Evolutionary conservation across 2,113 vertebrate genomes (phyloP).

Genomic region (Carollia perspicillata): DNA sequence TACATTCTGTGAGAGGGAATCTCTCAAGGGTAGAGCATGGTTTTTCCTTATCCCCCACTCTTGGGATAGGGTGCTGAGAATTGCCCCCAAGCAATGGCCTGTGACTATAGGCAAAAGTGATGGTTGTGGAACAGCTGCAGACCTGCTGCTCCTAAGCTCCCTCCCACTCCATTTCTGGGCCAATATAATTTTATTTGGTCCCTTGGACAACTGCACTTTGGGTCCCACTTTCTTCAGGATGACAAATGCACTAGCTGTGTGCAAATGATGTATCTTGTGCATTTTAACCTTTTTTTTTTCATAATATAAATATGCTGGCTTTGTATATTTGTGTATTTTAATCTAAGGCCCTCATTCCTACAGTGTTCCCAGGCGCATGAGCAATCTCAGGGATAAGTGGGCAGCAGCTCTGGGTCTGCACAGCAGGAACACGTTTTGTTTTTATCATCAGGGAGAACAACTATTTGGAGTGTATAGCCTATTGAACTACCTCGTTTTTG

Average conservation of each 20-base stretch:
- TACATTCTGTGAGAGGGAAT: background rate
- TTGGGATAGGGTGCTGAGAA: conserved; percentile 15
- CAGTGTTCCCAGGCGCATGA: conserved; percentile 86
- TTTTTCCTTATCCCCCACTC: background rate
- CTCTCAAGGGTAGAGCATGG: background rate
- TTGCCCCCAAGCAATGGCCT: background rate
- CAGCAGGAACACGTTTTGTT: conserved; percentile 60
- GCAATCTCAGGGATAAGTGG: conserved; percentile 85
- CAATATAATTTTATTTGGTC: conserved; percentile 79
- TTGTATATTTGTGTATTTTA: conserved; percentile 87
- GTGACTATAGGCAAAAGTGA: background rate
- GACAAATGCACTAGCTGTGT: conserved; percentile 76
- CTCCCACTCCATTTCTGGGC: conserved; percentile 21
- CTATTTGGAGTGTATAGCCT: conserved; percentile 70
- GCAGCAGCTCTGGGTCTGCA: conserved; percentile 78
- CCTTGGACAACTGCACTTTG: conserved; percentile 68
- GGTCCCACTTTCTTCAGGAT: conserved; percentile 57
- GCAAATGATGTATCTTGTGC: conserved; percentile 84
- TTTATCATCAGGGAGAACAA: conserved; percentile 76
- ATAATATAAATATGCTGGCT: conserved; percentile 82
- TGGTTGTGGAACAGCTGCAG: background rate
- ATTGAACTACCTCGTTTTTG: conserved; percentile 79
- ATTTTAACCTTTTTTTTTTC: conserved; percentile 77
- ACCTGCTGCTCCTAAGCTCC: background rate
- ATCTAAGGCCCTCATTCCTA: conserved; percentile 82